Percentiles rank a stretch among this genome's conserved stretches.
Conservation (phyloP, 2,797 vertebrate species). For the Sylvia borin region DNA sequence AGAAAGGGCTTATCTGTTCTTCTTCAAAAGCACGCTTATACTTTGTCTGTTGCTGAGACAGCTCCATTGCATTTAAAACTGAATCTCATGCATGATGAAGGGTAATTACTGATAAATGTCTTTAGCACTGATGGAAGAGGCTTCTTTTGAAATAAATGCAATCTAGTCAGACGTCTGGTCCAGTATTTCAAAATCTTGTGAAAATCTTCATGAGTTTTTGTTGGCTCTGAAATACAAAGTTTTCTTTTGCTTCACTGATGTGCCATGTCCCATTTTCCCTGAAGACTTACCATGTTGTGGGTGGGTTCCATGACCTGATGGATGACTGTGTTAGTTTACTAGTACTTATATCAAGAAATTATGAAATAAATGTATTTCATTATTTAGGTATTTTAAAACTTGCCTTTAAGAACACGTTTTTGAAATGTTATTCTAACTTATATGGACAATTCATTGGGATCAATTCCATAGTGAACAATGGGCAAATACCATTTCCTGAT, state of each 20-base stretch:
- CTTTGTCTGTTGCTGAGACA: not conserved
- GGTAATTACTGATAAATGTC: not conserved
- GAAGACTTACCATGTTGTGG: not conserved
- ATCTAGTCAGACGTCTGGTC: not conserved
- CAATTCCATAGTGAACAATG: not conserved
- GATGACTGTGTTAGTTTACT: not conserved
- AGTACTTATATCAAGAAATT: not conserved
- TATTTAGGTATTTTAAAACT: not conserved
- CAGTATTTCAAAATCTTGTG: not conserved
- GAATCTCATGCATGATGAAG: not conserved
- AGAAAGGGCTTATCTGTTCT: not conserved
- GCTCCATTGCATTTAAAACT: not conserved
- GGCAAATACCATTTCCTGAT: not conserved
- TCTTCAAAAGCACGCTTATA: not conserved
- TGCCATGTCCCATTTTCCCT: rapidly evolving
- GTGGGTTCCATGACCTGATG: not conserved
- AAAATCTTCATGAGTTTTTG: not conserved
- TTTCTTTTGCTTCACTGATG: not conserved
- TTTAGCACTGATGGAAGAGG: not conserved
- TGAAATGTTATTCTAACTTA: not conserved
- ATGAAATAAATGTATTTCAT: not conserved
- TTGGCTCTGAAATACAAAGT: not conserved
- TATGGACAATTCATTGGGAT: not conserved
- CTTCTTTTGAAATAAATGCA: not conserved
- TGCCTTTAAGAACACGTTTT: not conserved